A percentile compares a stretch with the other conserved stretches of the same genome.
phyloP scores from a whole-genome alignment of 2,888 invertebrate genomes.

The Amiota mariae region DNA sequence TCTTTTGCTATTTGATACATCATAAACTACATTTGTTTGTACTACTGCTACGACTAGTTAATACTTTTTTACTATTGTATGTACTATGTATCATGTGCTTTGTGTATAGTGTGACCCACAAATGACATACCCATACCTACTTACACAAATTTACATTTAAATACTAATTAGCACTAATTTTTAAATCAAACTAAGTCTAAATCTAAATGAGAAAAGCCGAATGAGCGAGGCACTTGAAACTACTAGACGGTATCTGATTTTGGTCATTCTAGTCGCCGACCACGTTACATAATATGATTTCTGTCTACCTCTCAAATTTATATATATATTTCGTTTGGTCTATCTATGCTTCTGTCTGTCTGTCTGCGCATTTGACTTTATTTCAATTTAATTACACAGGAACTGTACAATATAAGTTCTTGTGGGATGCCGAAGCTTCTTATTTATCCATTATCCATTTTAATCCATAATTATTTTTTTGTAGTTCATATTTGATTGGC shows the following conservation, averaged over 20 bases:
- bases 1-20: not conserved
- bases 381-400: constrained; percentile 52
- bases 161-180: constrained; percentile 28
- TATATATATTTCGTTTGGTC: no score
- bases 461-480: no score
- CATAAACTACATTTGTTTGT: not conserved
- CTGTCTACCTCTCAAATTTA: no score
- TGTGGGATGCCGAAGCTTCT: not conserved
- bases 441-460: no score
- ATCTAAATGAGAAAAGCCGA: not conserved
- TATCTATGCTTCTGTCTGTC: not conserved
- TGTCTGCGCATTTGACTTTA: constrained; percentile 44
- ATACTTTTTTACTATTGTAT: no score
- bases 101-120: constrained; percentile 16
- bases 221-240: constrained; percentile 12
- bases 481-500: no score
- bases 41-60: not conserved
- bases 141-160: constrained; percentile 21
- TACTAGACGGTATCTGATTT: not conserved
- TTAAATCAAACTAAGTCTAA: not conserved
- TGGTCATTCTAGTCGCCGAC: not conserved
- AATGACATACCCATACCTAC: not conserved
- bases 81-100: no score
- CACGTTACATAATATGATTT: not conserved
- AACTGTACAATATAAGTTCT: constrained; percentile 33